These are phyloP conservation scores for Lacerta bilineata DNA, from an alignment of 2,797 vertebrate genomes.

Conservation along the genomic window DNA sequence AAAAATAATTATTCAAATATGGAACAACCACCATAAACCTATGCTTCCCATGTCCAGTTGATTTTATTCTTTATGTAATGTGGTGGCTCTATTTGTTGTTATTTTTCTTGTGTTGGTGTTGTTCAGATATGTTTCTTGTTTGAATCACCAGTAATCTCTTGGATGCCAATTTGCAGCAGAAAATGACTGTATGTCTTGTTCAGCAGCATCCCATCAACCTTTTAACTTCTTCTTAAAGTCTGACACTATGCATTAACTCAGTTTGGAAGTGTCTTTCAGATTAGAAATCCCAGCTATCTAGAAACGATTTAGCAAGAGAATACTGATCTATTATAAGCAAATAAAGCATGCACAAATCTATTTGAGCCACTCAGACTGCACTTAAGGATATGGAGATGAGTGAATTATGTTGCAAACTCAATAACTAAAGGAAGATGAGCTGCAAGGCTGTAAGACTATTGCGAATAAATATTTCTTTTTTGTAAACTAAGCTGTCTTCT, in stretches of 20 bases:
- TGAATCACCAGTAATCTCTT: slow-evolving; percentile 1
- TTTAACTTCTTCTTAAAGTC: slow-evolving; percentile 12
- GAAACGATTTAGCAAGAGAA: slow-evolving; percentile 51
- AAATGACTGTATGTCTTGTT: slow-evolving; percentile 26
- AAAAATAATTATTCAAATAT: not conserved
- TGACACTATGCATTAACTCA: slow-evolving; percentile 40
- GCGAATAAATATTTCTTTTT: slow-evolving; percentile 45
- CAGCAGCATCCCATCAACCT: slow-evolving; percentile 18
- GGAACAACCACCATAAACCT: not conserved
- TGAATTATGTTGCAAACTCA: slow-evolving; percentile 56
- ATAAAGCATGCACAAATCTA: slow-evolving; percentile 61
- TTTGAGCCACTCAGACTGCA: slow-evolving; percentile 53
- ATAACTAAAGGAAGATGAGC: slow-evolving; percentile 57
- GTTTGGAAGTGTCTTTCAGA: slow-evolving; percentile 57
- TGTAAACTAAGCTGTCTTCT: slow-evolving; percentile 42
- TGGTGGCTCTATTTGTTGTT: not conserved
- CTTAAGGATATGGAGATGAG: slow-evolving; percentile 59
- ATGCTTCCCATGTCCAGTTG: not conserved
- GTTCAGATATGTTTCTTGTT: not conserved
- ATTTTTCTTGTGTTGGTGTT: not conserved
- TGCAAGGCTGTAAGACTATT: slow-evolving; percentile 50
- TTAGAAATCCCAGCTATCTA: slow-evolving; percentile 42
- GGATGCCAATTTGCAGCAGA: slow-evolving; percentile 16
- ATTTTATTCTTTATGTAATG: not conserved
- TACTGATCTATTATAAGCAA: slow-evolving; percentile 62